Base-by-base conservation (phyloP, 1,140 invertebrate genomes). In the Macrobrachium nipponense region DNA sequence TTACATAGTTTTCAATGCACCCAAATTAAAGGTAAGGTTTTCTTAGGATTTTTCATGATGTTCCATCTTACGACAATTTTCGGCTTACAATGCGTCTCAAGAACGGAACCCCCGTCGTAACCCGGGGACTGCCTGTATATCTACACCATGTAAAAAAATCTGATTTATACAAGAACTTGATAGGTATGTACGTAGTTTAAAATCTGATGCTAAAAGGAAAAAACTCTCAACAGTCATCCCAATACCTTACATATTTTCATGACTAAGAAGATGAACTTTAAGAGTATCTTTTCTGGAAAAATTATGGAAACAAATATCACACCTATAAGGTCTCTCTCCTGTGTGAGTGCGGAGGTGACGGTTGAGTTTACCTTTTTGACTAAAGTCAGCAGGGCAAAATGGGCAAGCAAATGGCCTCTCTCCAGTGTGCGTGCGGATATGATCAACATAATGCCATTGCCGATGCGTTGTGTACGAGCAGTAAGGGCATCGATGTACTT, bases 341-440 rank as follows among this genome's bases (percentile, higher is more conserved):
- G 75, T 77, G 75, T 77, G 75, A 14, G 75, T 77, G 15, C 75
- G 75, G 11, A 77, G n/a, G 23, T 77, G 75, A 36, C 58, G 43
- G 51, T 17, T 77, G 17, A 77, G 75, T 23, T 36, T 77, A 10
- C 75, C 23, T 51, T 59, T 77, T 51, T 77, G 75, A n/a, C 43
- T 18, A 8, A 85, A 85, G 18, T 75, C 44, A 7, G 77, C 59
- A 18, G 83, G 83, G 61, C 83, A 85, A 58, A 80, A 79, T 27
- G 83, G 75, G 36, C 83, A 85, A 15, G 51, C 51, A 23, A 36
- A 85, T n/a, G 83, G 83, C 18, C 60, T 79, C 68, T 85, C 83
- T 58, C 83, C 83, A 20, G 83, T 85, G 76, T 85, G 83, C 27
- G 83, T 85, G n/a, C 83, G 83, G 61, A 85, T 72, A 51, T 85